Evolutionary conservation across 2,113 vertebrate genomes (phyloP).

Genomic region (Suncus etruscus): DNA sequence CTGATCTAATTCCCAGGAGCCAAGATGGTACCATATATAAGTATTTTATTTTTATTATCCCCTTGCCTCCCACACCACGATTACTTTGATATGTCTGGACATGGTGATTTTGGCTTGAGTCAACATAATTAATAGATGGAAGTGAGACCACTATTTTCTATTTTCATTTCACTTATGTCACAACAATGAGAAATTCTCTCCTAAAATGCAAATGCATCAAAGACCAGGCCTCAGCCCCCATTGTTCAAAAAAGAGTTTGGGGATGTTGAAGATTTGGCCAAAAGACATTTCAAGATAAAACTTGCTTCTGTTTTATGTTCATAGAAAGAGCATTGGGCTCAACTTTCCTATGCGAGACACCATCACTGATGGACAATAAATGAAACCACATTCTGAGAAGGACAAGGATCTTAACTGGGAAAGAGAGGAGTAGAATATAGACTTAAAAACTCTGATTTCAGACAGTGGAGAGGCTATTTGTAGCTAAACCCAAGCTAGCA

Average conservation of each 20-base stretch:
- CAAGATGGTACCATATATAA: neutral
- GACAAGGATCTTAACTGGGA: neutral
- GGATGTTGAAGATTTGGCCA: neutral
- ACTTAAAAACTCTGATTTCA: neutral
- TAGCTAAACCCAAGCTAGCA: rapidly evolving
- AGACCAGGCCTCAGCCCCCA: neutral
- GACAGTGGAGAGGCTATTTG: neutral
- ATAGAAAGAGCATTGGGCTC: too few species aligned
- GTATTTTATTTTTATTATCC: neutral
- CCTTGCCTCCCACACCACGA: neutral
- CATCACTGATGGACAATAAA: neutral
- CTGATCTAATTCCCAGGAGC: neutral
- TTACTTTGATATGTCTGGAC: neutral
- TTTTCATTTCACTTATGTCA: conserved; percentile 26
- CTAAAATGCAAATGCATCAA: neutral
- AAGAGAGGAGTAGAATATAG: neutral
- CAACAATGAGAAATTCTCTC: neutral
- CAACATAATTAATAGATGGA: conserved; percentile 42
- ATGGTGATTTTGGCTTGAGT: conserved; percentile 45
- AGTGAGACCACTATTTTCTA: neutral
- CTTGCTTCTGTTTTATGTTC: neutral
- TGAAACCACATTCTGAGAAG: neutral
- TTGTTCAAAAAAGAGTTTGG: too few species aligned
- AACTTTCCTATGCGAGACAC: neutral
- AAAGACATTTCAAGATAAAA: neutral